A percentile compares a stretch with the other conserved stretches of the same genome.
Conservation (phyloP, 2,888 invertebrate genomes). For the Ditula angustiorana region DNA sequence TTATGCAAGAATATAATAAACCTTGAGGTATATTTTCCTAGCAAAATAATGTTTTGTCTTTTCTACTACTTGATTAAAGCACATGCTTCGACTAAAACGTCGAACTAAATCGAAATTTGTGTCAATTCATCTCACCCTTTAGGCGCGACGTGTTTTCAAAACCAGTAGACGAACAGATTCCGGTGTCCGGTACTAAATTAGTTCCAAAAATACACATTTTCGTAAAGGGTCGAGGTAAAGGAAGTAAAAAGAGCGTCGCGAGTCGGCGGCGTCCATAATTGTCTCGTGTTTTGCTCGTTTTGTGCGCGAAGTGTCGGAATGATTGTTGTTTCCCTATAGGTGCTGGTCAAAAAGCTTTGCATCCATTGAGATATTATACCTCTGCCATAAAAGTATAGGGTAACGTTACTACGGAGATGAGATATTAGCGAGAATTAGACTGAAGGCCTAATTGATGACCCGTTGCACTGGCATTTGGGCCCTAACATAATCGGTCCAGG, state of each 20-base stretch:
- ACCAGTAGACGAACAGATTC: slow-evolving; percentile 35
- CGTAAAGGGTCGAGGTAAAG: slow-evolving; percentile 45
- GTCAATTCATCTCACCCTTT: slow-evolving; percentile 29
- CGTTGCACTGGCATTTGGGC: no score
- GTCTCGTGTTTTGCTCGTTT: slow-evolving; percentile 58
- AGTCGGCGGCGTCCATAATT: slow-evolving; percentile 60
- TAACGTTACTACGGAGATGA: no score
- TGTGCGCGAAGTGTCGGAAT: slow-evolving; percentile 56
- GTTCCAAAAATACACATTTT: slow-evolving; percentile 54
- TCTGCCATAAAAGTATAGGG: background rate
- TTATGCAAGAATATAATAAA: background rate
- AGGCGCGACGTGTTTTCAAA: slow-evolving; percentile 19
- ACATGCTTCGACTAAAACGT: no score
- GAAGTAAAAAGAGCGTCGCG: slow-evolving; percentile 54
- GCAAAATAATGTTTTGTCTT: no score
- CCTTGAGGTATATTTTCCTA: background rate
- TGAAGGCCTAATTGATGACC: no score
- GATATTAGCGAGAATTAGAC: no score
- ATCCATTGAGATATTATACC: slow-evolving; percentile 43
- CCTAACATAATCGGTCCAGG: no score
- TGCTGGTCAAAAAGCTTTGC: slow-evolving; percentile 46
- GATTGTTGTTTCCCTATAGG: slow-evolving; percentile 55
- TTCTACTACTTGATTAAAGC: no score
- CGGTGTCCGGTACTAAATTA: slow-evolving; percentile 51
- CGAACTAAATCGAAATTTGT: background rate